phyloP scores from a whole-genome alignment of 2,797 vertebrate genomes.

The Acanthurus leucopareius region DNA sequence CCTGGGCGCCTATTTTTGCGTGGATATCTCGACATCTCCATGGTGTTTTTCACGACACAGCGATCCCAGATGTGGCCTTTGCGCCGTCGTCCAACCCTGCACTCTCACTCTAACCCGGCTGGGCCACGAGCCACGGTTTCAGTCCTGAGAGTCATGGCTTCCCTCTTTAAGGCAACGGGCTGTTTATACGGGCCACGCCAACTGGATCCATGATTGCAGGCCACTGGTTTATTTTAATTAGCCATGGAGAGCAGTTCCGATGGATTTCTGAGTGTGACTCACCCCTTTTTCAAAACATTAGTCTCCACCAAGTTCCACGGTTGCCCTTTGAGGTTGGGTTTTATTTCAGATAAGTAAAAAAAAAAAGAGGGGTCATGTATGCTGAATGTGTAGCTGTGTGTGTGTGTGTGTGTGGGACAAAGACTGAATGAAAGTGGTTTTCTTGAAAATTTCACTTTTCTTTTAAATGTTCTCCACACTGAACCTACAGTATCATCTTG shows the following conservation, averaged over 20 bases:
- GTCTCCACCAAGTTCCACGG: conserved; percentile 65
- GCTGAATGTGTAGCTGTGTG: conserved; percentile 1
- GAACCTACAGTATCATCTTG: not conserved
- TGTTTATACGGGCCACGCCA: conserved; percentile 76
- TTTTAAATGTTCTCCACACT: not conserved
- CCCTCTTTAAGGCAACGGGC: conserved; percentile 51
- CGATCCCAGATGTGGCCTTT: conserved; percentile 73
- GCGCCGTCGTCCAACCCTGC: conserved; percentile 60
- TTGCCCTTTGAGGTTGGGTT: conserved; percentile 76
- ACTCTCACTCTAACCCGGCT: conserved; percentile 50
- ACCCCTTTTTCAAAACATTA: conserved; percentile 78
- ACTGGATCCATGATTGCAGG: conserved; percentile 71
- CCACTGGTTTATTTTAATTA: conserved; percentile 80
- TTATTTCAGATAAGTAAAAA: conserved; percentile 60
- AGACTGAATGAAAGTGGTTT: conserved; percentile 5
- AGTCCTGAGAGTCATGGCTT: conserved; percentile 48
- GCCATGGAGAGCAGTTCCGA: conserved; percentile 77
- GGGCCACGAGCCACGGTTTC: conserved; percentile 69
- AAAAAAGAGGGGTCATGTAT: conserved; percentile 15
- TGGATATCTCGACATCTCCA: conserved; percentile 67
- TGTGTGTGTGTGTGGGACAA: not conserved
- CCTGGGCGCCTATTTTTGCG: conserved; percentile 44
- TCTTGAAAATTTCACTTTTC: conserved; percentile 46
- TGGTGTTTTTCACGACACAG: conserved; percentile 61
- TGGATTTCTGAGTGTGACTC: conserved; percentile 74